phyloP scores from a whole-genome alignment of 2,113 vertebrate genomes.

The Halichoeres trimaculatus region DNA sequence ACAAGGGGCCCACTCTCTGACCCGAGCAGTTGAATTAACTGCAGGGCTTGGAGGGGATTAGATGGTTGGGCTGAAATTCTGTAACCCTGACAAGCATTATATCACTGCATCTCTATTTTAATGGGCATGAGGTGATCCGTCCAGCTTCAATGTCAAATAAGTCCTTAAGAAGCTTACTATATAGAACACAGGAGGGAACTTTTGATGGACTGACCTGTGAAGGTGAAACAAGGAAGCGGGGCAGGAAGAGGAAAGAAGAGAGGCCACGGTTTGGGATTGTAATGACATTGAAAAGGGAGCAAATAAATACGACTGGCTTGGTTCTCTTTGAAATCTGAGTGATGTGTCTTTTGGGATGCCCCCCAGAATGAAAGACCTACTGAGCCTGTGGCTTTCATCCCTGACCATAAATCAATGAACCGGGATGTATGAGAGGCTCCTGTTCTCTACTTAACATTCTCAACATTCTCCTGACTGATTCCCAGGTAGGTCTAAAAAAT shows the following conservation, averaged over 20 bases:
- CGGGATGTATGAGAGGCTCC: constrained; percentile 74
- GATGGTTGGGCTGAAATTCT: constrained; percentile 61
- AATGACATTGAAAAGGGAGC: constrained; percentile 76
- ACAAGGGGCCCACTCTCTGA: constrained; percentile 67
- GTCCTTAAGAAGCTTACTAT: constrained; percentile 54
- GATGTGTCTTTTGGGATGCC: constrained; percentile 82
- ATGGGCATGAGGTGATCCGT: constrained; percentile 62
- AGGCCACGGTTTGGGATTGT: constrained; percentile 66
- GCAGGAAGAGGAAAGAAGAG: constrained; percentile 41
- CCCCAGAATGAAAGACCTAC: constrained; percentile 77
- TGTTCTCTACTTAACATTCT: constrained; percentile 68
- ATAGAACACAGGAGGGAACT: constrained; percentile 56
- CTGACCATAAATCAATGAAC: constrained; percentile 79
- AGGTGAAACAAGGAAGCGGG: constrained; percentile 69
- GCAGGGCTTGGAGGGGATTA: constrained; percentile 62
- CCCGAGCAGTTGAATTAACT: constrained; percentile 75
- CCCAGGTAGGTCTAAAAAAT: constrained; percentile 59
- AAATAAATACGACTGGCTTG: constrained; percentile 81
- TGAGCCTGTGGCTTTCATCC: constrained; percentile 80
- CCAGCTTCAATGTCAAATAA: constrained; percentile 70
- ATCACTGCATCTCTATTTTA: constrained; percentile 69
- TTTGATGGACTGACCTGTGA: constrained; percentile 74
- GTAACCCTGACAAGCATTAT: constrained; percentile 71
- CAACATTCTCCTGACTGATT: constrained; percentile 72
- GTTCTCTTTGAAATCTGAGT: constrained; percentile 80